Conservation (phyloP, 2,113 vertebrate species). For the Motacilla tschutschensis region DNA sequence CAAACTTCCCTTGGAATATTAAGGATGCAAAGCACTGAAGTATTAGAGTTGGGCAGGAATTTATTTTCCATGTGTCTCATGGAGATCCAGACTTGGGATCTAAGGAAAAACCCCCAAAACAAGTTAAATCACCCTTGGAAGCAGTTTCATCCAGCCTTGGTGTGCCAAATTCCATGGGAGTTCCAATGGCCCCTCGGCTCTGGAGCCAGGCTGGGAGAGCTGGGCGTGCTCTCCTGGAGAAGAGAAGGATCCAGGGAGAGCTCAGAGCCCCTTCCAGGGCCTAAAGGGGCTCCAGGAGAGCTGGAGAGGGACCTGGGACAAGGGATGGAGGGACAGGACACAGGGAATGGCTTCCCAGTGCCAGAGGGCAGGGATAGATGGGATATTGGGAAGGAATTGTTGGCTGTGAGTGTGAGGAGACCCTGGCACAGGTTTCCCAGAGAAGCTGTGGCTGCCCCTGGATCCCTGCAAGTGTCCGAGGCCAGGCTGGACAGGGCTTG, state of each 20-base stretch:
- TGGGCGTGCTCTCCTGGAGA: not conserved
- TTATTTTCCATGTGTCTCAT: not conserved
- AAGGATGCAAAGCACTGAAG: not conserved
- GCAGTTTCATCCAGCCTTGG: not conserved
- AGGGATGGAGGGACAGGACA: not conserved
- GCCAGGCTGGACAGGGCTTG: fast-evolving
- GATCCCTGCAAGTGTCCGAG: not conserved
- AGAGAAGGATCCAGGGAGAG: not conserved
- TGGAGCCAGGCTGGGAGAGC: not conserved
- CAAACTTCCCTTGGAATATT: not conserved
- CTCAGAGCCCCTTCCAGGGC: not conserved
- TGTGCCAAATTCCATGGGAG: not conserved
- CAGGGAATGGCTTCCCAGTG: not conserved
- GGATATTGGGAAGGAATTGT: not conserved
- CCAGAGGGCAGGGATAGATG: fast-evolving
- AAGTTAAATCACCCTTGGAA: not conserved
- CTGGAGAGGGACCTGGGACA: not conserved
- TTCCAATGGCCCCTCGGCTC: not conserved
- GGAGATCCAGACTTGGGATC: not conserved
- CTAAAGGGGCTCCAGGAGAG: not conserved
- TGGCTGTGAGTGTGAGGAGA: fast-evolving
- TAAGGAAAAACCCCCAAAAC: not conserved
- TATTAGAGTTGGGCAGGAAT: not conserved
- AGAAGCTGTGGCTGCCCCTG: not conserved
- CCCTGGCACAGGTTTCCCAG: fast-evolving